A percentile compares a stretch with the other conserved stretches of the same genome.
Conservation (phyloP, 64 coral and sea anemone genomes). For the Porites lutea region DNA sequence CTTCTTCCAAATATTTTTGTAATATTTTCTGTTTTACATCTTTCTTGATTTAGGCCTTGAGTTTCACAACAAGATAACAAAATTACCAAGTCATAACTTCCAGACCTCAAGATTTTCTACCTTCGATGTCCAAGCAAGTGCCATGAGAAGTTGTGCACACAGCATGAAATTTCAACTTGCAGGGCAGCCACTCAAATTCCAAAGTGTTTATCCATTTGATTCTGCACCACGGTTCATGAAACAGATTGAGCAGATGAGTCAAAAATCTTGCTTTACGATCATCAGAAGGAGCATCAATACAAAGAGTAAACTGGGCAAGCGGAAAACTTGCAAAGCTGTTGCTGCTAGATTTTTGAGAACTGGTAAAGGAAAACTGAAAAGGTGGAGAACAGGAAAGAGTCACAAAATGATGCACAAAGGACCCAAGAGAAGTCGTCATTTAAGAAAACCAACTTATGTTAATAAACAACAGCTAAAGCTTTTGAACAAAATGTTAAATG, state of each 20-base stretch:
- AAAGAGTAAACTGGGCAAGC: conserved; percentile 81
- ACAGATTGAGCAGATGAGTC: not conserved
- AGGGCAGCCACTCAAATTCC: not conserved
- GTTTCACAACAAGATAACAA: not conserved
- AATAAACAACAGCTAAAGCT: conserved; percentile 82
- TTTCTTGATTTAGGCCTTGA: not conserved
- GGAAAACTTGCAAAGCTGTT: conserved; percentile 92
- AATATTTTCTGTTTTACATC: not conserved
- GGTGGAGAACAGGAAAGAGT: conserved; percentile 82
- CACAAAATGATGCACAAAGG: conserved; percentile 94
- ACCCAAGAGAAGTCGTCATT: conserved; percentile 72
- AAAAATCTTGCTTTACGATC: not conserved
- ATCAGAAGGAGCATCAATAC: conserved; percentile 17
- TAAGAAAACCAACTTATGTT: conserved; percentile 78
- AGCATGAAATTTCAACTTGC: not conserved
- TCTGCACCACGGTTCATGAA: not conserved
- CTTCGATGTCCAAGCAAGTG: not conserved
- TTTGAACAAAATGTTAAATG: conserved; percentile 85
- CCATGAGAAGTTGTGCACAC: not conserved
- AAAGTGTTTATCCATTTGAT: conserved; percentile 8
- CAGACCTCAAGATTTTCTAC: not conserved
- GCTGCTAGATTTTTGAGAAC: conserved; percentile 84
- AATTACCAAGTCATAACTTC: not conserved
- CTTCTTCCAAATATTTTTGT: not conserved
- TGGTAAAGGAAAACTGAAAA: conserved; percentile 83